Evolutionary conservation across 2,888 invertebrate species (phyloP), one percentile per base, ranked within the genome.

Genomic region (Rutpela maculata): DNA sequence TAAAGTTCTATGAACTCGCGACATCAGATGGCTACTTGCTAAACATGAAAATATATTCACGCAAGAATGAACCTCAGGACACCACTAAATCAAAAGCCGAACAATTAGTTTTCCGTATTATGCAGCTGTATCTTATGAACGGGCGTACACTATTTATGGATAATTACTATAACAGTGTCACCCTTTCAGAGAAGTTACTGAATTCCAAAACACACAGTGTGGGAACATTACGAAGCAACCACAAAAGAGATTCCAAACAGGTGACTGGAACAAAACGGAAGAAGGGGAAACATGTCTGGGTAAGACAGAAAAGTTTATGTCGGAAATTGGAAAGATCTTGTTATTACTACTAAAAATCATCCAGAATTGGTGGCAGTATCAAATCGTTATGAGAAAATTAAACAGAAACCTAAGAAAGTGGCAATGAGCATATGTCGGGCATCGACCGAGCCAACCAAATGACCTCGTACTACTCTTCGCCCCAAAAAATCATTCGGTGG

Each of bases 1-100:
- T 82, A 43, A 83, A 83, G 78, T 81, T 82, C 19, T 82, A 79
- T 71, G 81, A 81, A 66, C 78, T 83, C 55, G 77, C 75, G 68
- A 73, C 81, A 18, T 67, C 76, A 17, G 67, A 80, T 65, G 82
- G 81, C 50, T 84, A 82, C 69, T 74, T 81, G 65, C 60, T 83
- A 60, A 83, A 81, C 70, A 74, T 80, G 19, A 75, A 80, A 80
- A 78, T 83, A 60, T 69, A 43, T 43, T 43, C 43, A 15, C 15
- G 15, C 4, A 43, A 43, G 12, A 43, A 43, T 26, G 22, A 26
- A 26, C 1, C 22, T 26, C 22, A 4, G 22, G n/a, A n/a, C n/a
- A n/a, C n/a, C n/a, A n/a, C n/a, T n/a, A n/a, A n/a, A n/a, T n/a
- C n/a, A n/a, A n/a, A n/a, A n/a, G n/a, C n/a, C n/a, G n/a, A n/a